Base-by-base conservation (phyloP, 2,888 invertebrate genomes). In the Ichneumoninae sp. region DNA sequence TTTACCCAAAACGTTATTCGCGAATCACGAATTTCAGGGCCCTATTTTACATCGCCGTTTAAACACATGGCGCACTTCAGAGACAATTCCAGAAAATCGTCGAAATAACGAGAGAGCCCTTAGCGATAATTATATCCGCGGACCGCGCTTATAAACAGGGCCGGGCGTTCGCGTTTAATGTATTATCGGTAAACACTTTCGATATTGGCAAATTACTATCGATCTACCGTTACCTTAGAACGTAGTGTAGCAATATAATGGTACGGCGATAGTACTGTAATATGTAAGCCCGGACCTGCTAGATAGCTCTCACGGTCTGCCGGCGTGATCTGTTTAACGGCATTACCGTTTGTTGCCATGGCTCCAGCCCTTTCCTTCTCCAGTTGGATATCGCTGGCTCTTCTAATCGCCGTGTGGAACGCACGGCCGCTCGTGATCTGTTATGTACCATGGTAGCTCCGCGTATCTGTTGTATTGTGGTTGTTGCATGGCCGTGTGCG, bases 121-220 rank as follows among this genome's bases (percentile, higher is more conserved):
- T 19, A 33, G 3, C 36, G 16, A 54, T 52, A 71, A 52, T 70
- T 40, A 71, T 6, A 57, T 44, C 44, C 57, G 26, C 16, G n/a
- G 36, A 40, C 30, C 22, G 30, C 44, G 57, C 40, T 78, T 65
- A 79, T 52, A 71, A 79, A 65, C 40, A 65, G 26, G 80, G 69
- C 54, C 52, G 81, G 81, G 83, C 86, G 85, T 47, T 13, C 26
- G 74, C 83, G 77, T 79, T 80, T 85, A 85, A 87, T 79, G 79
- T 86, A 88, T 91, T 88, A 88, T 88, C 90, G 89, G 75, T 81
- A 89, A 91, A 89, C 89, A 90, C 90, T 91, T 90, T 90, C 89
- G 89, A 89, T 92, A 91, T 89, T 88, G 89, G 89, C 88, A 89
- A 92, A 92, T 91, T 89, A 88, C 87, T 89, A 87, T 88, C 85